A percentile compares a stretch with the other conserved stretches of the same genome.
Conservation (phyloP, 2,113 vertebrate genomes). For the Ancistrus triradiatus region DNA sequence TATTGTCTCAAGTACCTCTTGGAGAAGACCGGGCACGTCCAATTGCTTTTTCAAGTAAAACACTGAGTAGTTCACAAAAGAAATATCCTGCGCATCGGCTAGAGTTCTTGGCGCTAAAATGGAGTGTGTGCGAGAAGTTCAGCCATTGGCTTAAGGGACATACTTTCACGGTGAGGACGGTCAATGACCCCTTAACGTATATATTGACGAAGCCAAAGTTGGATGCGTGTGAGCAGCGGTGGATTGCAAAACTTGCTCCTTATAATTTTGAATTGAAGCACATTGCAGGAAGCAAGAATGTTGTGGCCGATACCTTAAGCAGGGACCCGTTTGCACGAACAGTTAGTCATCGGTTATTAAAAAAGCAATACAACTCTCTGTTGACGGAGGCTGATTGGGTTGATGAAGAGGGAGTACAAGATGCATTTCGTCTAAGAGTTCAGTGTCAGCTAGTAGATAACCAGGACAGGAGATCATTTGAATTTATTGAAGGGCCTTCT, state of each 20-base stretch:
- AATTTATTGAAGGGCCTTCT: too few relatives aligned
- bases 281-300: slow-evolving; percentile 7
- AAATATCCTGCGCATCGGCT: too few relatives aligned
- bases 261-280: slow-evolving; percentile 1
- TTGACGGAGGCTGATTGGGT: slow-evolving; percentile 2
- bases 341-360: neutral
- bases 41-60: neutral
- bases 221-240: too few relatives aligned
- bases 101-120: too few relatives aligned
- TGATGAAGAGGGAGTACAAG: neutral
- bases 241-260: slow-evolving; percentile 1
- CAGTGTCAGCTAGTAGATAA: slow-evolving; percentile 1
- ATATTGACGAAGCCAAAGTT: too few relatives aligned
- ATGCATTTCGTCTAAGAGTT: neutral
- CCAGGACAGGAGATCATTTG: too few relatives aligned
- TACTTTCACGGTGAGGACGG: too few relatives aligned
- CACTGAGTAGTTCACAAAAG: neutral
- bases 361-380: neutral
- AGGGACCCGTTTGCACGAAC: slow-evolving; percentile 8
- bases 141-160: too few relatives aligned
- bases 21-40: slow-evolving; percentile 3
- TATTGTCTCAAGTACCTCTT: slow-evolving; percentile 4
- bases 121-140: too few relatives aligned
- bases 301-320: slow-evolving; percentile 11
- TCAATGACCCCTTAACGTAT: too few relatives aligned